Conservation (phyloP, 1,140 invertebrate genomes). For the Drosophila prosaltans region DNA sequence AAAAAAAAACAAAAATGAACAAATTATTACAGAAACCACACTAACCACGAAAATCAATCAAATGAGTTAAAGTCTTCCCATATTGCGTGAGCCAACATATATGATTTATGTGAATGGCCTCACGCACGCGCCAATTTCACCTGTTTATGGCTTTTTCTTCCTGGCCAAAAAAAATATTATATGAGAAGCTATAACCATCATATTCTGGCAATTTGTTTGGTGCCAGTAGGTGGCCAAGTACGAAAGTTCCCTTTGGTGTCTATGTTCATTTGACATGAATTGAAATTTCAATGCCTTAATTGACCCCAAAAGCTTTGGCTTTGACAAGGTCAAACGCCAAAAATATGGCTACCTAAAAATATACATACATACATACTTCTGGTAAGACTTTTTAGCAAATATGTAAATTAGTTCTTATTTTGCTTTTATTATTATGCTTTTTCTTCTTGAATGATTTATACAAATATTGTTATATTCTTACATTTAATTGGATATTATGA, state of each 20-base stretch:
- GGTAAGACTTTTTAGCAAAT: not conserved
- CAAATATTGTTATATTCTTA: slow-evolving; percentile 15
- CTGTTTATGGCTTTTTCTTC: slow-evolving; percentile 18
- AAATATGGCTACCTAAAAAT: not conserved
- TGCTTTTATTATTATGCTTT: not conserved
- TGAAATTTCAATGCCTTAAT: slow-evolving; percentile 23
- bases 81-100: slow-evolving; percentile 41
- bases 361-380: too few species aligned
- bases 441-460: slow-evolving; percentile 1
- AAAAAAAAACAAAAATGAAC: slow-evolving; percentile 17
- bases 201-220: slow-evolving; percentile 32
- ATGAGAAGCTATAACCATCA: slow-evolving; percentile 36
- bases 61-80: slow-evolving; percentile 11
- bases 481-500: slow-evolving; percentile 23
- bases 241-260: slow-evolving; percentile 14
- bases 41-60: slow-evolving; percentile 24
- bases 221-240: slow-evolving; percentile 55
- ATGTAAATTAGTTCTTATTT: not conserved
- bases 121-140: slow-evolving; percentile 36
- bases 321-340: not conserved
- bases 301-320: not conserved
- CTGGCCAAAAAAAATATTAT: slow-evolving; percentile 7
- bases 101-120: slow-evolving; percentile 53
- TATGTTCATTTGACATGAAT: slow-evolving; percentile 51
- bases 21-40: slow-evolving; percentile 21